Percentiles rank a stretch among this genome's conserved stretches.
phyloP scores from a whole-genome alignment of 2,888 invertebrate genomes.

The Ornithoptera alexandrae region DNA sequence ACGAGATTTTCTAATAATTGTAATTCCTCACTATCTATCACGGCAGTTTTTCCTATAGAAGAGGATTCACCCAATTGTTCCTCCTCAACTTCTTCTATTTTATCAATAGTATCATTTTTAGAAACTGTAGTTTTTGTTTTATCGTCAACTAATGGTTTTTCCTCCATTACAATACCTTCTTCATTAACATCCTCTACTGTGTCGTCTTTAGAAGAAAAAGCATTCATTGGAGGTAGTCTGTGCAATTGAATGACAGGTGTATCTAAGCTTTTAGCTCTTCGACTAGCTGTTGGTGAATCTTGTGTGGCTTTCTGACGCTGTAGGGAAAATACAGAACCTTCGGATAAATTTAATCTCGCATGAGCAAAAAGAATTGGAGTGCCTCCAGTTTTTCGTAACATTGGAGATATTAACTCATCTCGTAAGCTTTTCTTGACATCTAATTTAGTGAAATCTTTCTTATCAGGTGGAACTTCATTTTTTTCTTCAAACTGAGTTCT shows the following conservation, averaged over 20 bases:
- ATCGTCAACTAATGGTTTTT: slow-evolving; percentile 76
- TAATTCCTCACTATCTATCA: slow-evolving; percentile 80
- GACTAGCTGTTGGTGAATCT: slow-evolving; percentile 85
- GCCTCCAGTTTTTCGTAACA: slow-evolving; percentile 85
- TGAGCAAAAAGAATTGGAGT: slow-evolving; percentile 89
- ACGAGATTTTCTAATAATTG: slow-evolving; percentile 77
- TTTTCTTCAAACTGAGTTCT: slow-evolving; percentile 59
- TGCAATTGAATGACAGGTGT: slow-evolving; percentile 90
- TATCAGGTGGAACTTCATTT: slow-evolving; percentile 52
- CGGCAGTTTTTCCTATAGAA: slow-evolving; percentile 65
- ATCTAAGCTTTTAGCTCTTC: slow-evolving; percentile 91
- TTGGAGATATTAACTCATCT: slow-evolving; percentile 85
- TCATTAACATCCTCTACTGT: slow-evolving; percentile 89
- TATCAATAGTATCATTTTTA: slow-evolving; percentile 64
- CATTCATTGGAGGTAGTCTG: slow-evolving; percentile 89
- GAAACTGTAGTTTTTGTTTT: slow-evolving; percentile 45
- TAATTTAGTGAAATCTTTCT: slow-evolving; percentile 53
- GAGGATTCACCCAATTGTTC: slow-evolving; percentile 62
- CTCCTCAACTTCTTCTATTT: slow-evolving; percentile 78
- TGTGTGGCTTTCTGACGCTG: slow-evolving; percentile 88
- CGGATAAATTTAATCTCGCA: slow-evolving; percentile 88
- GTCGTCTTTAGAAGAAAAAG: slow-evolving; percentile 93
- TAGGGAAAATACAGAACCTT: slow-evolving; percentile 89
- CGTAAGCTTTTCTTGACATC: slow-evolving; percentile 78
- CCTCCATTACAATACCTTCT: slow-evolving; percentile 81